Percentiles rank a stretch among this genome's conserved stretches.
phyloP scores from a whole-genome alignment of 2,113 vertebrate species.

The Mola mola region DNA sequence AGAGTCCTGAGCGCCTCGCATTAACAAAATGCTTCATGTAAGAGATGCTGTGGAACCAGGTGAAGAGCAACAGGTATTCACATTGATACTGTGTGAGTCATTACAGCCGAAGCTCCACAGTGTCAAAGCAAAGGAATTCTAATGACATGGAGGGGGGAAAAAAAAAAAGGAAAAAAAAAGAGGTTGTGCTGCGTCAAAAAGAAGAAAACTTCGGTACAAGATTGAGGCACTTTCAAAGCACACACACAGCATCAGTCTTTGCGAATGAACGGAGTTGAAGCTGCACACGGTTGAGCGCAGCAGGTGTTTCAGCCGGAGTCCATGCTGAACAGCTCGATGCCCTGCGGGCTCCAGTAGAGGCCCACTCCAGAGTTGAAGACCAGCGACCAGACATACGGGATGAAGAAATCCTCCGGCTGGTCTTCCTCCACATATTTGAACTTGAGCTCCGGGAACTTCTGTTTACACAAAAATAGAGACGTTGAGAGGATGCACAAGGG shows the following conservation, averaged over 20 bases:
- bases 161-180: too few species aligned
- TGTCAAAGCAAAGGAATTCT: constrained; percentile 47
- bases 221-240: constrained; percentile 79
- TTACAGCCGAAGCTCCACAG: constrained; percentile 38
- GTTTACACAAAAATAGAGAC: constrained; percentile 30
- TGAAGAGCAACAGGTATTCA: constrained; percentile 12
- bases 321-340: constrained; percentile 96
- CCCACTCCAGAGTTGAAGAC: constrained; percentile 92
- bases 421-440: constrained; percentile 99
- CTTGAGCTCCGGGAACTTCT: constrained; percentile 98
- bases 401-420: constrained; percentile 97
- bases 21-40: constrained; percentile 2
- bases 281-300: not conserved
- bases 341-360: constrained; percentile 92
- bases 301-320: constrained; percentile 87
- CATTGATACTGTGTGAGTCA: constrained; percentile 7
- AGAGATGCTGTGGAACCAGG: constrained; percentile 21
- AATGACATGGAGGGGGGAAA: constrained; percentile 18
- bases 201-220: constrained; percentile 58
- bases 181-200: constrained; percentile 56
- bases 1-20: constrained; percentile 33
- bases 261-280: constrained; percentile 14
- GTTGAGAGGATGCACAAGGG: constrained; percentile 1
- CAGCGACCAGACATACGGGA: constrained; percentile 97
- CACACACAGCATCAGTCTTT: constrained; percentile 35